A percentile compares a stretch with the other conserved stretches of the same genome.
phyloP scores from a whole-genome alignment of 2,113 vertebrate genomes.

The Pygathrix nemaeus region DNA sequence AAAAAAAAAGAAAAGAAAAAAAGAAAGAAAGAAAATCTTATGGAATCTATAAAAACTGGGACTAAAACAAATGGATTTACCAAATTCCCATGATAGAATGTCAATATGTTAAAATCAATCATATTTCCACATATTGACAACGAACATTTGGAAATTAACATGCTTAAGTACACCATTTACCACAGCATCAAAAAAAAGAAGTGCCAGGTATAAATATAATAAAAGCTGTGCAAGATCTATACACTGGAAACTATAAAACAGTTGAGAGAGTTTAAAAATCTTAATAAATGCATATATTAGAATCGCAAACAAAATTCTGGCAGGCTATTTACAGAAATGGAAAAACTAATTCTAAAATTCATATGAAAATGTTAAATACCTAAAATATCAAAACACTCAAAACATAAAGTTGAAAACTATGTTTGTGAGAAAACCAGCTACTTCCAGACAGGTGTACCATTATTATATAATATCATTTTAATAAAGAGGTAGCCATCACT shows the following conservation, averaged over 20 bases:
- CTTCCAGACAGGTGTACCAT: not conserved
- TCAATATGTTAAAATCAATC: not conserved
- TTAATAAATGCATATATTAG: not conserved
- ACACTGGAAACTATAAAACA: constrained; percentile 3
- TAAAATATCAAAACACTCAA: constrained; percentile 13
- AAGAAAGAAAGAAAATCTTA: not conserved
- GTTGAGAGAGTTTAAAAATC: not conserved
- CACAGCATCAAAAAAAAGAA: not conserved
- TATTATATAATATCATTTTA: not conserved
- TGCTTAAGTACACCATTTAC: not conserved
- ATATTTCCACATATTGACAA: not conserved
- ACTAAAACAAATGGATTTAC: not conserved
- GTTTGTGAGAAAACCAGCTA: not conserved
- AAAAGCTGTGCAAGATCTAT: not conserved
- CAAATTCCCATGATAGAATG: constrained; percentile 2
- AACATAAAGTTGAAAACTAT: constrained; percentile 42
- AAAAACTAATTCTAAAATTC: constrained; percentile 26
- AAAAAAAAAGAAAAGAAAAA: not conserved
- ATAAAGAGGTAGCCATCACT: not conserved
- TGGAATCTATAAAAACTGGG: not conserved
- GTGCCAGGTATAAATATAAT: not conserved
- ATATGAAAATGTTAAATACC: not conserved
- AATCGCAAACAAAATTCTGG: constrained; percentile 25
- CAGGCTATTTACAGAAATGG: not conserved
- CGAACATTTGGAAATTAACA: not conserved